These are phyloP conservation scores for Disparrhopalites patrizii DNA, from an alignment of 2,888 invertebrate genomes.

Conservation along the genomic window DNA sequence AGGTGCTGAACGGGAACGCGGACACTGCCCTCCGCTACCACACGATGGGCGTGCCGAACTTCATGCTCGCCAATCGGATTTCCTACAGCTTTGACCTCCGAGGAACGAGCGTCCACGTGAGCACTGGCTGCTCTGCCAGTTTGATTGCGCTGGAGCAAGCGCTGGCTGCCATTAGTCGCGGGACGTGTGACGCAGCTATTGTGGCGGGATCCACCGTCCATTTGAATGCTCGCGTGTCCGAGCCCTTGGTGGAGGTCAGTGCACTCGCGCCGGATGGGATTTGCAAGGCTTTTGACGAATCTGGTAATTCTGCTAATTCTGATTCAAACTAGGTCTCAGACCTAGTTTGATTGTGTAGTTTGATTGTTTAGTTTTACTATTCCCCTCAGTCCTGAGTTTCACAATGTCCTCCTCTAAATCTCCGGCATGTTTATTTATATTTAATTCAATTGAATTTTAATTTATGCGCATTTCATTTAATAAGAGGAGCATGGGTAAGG, in stretches of 20 bases:
- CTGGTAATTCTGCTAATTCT: constrained; percentile 56
- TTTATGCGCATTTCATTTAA: no score
- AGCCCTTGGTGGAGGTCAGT: constrained; percentile 60
- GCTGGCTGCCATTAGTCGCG: constrained; percentile 51
- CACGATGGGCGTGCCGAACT: constrained; percentile 57
- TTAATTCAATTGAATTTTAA: no score
- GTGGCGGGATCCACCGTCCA: constrained; percentile 59
- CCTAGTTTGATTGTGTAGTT: no score
- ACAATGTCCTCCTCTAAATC: no score
- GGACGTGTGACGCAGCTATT: constrained; percentile 57
- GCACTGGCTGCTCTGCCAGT: constrained; percentile 65
- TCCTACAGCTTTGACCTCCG: constrained; percentile 59
- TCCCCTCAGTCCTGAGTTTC: no score
- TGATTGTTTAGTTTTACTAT: no score
- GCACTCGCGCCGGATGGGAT: constrained; percentile 61
- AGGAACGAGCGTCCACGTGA: constrained; percentile 61
- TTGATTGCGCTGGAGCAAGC: constrained; percentile 55
- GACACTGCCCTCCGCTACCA: constrained; percentile 54
- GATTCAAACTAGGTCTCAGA: no score
- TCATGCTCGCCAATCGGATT: constrained; percentile 60
- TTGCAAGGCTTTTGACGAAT: constrained; percentile 63
- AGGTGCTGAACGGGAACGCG: not conserved
- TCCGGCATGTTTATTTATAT: no score
- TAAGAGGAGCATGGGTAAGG: no score
- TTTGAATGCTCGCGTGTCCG: constrained; percentile 60